These are phyloP conservation scores for Tipula unca DNA, from an alignment of 2,888 invertebrate genomes.

Conservation along the genomic window DNA sequence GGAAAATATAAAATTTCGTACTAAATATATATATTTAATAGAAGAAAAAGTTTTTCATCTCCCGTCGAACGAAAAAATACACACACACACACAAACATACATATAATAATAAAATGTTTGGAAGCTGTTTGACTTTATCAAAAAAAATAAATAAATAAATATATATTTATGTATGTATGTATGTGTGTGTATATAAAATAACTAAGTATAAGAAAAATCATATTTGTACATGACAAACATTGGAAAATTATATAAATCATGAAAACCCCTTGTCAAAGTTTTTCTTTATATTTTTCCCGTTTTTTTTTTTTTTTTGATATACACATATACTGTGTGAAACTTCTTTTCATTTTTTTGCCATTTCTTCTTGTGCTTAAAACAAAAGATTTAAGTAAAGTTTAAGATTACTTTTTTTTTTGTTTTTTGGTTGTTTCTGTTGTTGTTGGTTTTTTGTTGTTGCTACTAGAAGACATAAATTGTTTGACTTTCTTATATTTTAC, in stretches of 20 bases:
- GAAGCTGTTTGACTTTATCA: not conserved
- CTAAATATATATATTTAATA: not conserved
- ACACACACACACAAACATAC: not conserved
- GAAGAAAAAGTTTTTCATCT: not conserved
- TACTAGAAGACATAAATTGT: not conserved
- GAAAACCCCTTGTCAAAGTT: constrained; percentile 2
- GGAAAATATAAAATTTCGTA: not conserved
- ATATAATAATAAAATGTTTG: not conserved
- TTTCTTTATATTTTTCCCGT: not conserved
- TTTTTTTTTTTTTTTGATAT: not conserved
- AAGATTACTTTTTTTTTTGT: not conserved
- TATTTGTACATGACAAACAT: constrained; percentile 8
- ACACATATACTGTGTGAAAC: constrained; percentile 1
- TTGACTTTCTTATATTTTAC: not conserved
- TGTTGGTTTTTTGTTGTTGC: not conserved
- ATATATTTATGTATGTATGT: not conserved
- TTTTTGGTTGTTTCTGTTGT: not conserved
- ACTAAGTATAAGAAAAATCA: not conserved
- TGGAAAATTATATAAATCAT: constrained; percentile 8
- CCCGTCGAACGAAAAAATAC: not conserved
- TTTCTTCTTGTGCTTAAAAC: not conserved
- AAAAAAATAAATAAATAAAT: not conserved
- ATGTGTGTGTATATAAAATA: not conserved
- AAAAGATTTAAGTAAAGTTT: constrained; percentile 14
- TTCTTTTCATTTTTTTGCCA: not conserved